Evolutionary conservation across 1,140 invertebrate genomes (phyloP).

Genomic region (Meloidogyne chitwoodi): DNA sequence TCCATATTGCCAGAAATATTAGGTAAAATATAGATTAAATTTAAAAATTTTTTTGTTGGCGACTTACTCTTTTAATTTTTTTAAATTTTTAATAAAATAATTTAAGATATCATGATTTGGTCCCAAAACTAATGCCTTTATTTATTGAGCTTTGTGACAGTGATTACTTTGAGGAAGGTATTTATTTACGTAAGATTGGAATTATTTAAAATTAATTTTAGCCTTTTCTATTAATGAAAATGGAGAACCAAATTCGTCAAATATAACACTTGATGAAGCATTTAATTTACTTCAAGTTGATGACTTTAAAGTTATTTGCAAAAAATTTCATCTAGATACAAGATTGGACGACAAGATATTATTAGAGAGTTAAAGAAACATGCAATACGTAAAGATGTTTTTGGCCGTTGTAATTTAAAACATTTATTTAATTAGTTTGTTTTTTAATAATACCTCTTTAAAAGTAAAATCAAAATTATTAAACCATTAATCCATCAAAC

Average conservation of each 20-base stretch:
- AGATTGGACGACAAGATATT: neutral
- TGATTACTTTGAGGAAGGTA: neutral
- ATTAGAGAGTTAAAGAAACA: neutral
- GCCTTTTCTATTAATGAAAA: constrained; percentile 1
- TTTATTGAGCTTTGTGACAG: neutral
- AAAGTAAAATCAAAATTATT: constrained; percentile 13
- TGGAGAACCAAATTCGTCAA: neutral
- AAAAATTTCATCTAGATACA: neutral
- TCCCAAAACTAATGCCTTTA: neutral
- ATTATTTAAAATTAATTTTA: neutral
- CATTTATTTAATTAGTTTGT: neutral
- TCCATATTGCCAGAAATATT: too few relatives aligned
- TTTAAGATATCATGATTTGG: neutral
- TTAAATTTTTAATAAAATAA: neutral
- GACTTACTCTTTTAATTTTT: too few relatives aligned
- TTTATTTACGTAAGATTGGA: neutral
- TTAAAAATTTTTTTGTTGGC: too few relatives aligned
- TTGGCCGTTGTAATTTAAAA: neutral
- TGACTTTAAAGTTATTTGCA: neutral
- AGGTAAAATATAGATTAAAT: too few relatives aligned
- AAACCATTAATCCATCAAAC: too few relatives aligned
- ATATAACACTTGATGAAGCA: constrained; percentile 8
- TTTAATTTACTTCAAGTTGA: constrained; percentile 13
- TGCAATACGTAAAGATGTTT: neutral
- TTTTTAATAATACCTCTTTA: constrained; percentile 3